phyloP scores from a whole-genome alignment of 2,113 vertebrate genomes.

The Capra hircus region DNA sequence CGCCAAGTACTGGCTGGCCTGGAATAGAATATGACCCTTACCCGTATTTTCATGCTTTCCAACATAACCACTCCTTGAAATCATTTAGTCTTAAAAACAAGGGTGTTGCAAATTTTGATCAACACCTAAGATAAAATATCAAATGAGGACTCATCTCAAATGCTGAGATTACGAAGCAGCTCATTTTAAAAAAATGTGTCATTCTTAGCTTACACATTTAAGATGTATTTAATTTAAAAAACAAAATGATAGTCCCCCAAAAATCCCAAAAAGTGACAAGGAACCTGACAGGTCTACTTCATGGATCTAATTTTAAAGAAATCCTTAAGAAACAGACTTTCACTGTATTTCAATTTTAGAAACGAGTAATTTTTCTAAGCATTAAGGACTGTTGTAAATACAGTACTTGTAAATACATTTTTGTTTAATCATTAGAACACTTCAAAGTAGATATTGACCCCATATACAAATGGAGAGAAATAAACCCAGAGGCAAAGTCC shows the following conservation, averaged over 20 bases:
- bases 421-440: background rate
- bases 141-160: background rate
- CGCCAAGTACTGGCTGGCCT: background rate
- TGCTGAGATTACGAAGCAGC: background rate
- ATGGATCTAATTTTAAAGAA: background rate
- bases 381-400: background rate
- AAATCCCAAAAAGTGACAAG: background rate
- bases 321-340: background rate
- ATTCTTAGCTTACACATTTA: background rate
- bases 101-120: background rate
- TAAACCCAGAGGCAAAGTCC: background rate
- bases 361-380: background rate
- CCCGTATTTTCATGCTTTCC: background rate
- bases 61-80: background rate
- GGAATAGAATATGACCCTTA: background rate
- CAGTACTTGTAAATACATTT: background rate
- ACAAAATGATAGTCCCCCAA: background rate
- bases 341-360: background rate
- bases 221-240: background rate
- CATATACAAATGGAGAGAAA: background rate
- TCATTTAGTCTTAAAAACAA: background rate
- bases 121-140: background rate
- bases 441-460: background rate
- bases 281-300: background rate
- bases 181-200: background rate